Conservation (phyloP, 2,113 vertebrate genomes). For the Petrocephalus zakoni region DNA sequence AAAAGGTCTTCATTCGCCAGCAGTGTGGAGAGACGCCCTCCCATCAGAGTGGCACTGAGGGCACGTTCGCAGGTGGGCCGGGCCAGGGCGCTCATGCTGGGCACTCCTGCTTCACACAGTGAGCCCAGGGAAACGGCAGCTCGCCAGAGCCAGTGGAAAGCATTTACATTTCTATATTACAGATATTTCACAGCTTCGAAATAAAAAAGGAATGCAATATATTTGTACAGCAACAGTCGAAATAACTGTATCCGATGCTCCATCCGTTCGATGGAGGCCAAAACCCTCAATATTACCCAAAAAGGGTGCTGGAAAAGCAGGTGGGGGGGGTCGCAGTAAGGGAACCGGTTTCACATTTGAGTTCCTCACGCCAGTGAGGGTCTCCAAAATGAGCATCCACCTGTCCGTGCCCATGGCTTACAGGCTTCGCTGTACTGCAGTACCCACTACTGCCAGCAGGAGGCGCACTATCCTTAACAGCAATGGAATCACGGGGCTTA, state of each 20-base stretch:
- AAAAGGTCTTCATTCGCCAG: background rate
- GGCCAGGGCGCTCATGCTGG: background rate
- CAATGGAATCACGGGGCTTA: background rate
- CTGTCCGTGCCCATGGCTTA: background rate
- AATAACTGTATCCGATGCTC: background rate
- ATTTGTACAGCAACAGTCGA: conserved; percentile 29
- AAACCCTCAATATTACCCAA: conserved; percentile 8
- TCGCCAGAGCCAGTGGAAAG: conserved; percentile 31
- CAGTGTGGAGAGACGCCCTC: background rate
- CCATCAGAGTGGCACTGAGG: background rate
- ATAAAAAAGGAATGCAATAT: conserved; percentile 36
- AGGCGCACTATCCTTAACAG: background rate
- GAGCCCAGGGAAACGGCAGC: background rate
- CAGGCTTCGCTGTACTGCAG: conserved; percentile 42
- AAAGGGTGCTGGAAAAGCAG: conserved; percentile 2
- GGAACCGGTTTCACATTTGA: background rate
- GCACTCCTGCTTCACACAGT: background rate
- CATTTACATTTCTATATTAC: conserved; percentile 56
- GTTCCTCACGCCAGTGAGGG: background rate
- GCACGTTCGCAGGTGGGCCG: background rate
- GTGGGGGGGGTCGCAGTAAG: background rate
- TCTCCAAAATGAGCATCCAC: background rate
- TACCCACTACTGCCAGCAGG: conserved; percentile 25
- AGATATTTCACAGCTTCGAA: conserved; percentile 60
- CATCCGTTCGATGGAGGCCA: background rate